phyloP scores from a whole-genome alignment of 2,888 invertebrate genomes.

The Venustoraphidia nigricollis region DNA sequence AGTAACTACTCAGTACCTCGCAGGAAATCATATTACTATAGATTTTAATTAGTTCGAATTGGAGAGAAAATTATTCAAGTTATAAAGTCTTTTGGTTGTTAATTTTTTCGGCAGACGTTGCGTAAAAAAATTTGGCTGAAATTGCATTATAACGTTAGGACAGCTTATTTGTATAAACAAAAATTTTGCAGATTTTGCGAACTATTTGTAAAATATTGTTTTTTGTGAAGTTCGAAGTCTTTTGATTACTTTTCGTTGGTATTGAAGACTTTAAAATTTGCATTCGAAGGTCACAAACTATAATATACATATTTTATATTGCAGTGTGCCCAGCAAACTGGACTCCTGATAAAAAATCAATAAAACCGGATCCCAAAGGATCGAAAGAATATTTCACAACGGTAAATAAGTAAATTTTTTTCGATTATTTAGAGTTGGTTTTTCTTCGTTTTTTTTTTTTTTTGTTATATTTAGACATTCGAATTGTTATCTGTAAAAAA shows the following conservation, averaged over 20 bases:
- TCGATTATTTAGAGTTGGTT: no score
- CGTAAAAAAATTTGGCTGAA: not conserved
- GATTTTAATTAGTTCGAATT: no score
- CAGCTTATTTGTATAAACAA: not conserved
- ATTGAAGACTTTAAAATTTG: no score
- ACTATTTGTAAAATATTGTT: not conserved
- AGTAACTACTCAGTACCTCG: not conserved
- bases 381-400: slow-evolving; percentile 77
- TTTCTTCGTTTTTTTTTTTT: no score
- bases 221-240: slow-evolving; percentile 8
- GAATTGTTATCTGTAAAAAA: no score
- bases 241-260: not conserved
- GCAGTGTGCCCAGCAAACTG: slow-evolving; percentile 91
- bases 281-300: no score
- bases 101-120: no score
- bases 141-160: no score
- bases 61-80: no score
- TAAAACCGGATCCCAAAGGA: slow-evolving; percentile 75
- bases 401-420: slow-evolving; percentile 12
- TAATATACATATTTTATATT: slow-evolving; percentile 17
- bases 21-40: no score
- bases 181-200: not conserved
- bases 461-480: no score
- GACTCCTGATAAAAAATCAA: slow-evolving; percentile 68
- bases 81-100: no score